Base-by-base conservation (phyloP, 2,113 vertebrate species). In the Platichthys stellatus region DNA sequence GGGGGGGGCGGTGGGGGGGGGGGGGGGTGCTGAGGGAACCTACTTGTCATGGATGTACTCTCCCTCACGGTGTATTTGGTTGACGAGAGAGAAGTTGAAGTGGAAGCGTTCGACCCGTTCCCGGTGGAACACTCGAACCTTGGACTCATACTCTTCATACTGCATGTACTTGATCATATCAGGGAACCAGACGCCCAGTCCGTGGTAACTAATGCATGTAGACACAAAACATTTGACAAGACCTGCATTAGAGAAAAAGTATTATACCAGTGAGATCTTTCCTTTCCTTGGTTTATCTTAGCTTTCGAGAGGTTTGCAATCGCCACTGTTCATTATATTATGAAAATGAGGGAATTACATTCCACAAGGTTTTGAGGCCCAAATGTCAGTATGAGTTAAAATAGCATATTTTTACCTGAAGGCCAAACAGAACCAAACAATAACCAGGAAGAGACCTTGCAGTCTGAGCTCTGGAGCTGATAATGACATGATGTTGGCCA, bases 111-210 rank as follows among this genome's bases (percentile, higher is more conserved):
- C 94, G 11, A 99, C 95, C 0, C 94, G 92, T 70, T 99, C 97
- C 3, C 94, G 84, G 2, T 95, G 88, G 76, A 99, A 98, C 4
- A 93, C 84, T 85, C 95, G 95, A 45, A 96, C 94, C 64, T 95
- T 96, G 38, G 95, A 95, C 76, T 97, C 95, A 3, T 97, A 99
- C 0, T 96, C 96, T 78, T 97, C 96, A 0, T 96, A 97, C 92
- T 99, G 97, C 87, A 97, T 93, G 85, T 97, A 96, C 2, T 98
- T 98, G 80, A 99, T 98, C 96, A 98, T 98, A 68, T 99, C 98
- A 3, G 98, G 98, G 85, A 99, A 99, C 98, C 98, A 99, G 51
- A 99, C 97, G 0, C 95, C 96, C 78, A 99, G 94, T 15, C 98
- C 98, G 1, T 98, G 97, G 90, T 98, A 99, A 86, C 98, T 99